Percentiles rank a stretch among this genome's conserved stretches.
Conservation (phyloP, 2,888 invertebrate genomes). For the Cremastobaeus sp. region DNA sequence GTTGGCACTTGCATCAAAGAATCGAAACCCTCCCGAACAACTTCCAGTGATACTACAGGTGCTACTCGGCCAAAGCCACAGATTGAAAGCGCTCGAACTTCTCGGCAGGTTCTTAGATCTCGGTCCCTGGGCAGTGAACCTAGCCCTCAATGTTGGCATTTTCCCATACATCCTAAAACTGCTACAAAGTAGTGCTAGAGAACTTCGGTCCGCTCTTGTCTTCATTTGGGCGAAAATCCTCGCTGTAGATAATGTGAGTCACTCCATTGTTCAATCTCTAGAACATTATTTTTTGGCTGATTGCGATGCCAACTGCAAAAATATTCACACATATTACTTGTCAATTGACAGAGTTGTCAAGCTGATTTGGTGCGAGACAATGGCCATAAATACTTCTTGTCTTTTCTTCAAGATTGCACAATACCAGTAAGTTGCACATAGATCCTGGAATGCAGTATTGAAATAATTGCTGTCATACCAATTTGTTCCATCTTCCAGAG, state of each 20-base stretch:
- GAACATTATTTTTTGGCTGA: too few species aligned
- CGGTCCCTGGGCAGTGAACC: constrained; percentile 96
- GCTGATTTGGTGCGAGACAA: constrained; percentile 95
- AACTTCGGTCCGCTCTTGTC: constrained; percentile 93
- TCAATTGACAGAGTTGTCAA: constrained; percentile 89
- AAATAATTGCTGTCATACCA: background rate
- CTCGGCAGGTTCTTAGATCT: constrained; percentile 94
- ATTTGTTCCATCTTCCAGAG: constrained; percentile 79
- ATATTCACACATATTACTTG: too few species aligned
- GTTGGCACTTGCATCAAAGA: constrained; percentile 88
- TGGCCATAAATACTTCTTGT: constrained; percentile 96
- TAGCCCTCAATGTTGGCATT: constrained; percentile 97
- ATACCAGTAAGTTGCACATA: constrained; percentile 83
- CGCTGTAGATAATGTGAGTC: constrained; percentile 93
- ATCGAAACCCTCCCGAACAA: constrained; percentile 94
- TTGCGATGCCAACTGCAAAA: too few species aligned
- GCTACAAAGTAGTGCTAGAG: constrained; percentile 95
- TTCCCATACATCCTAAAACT: constrained; percentile 99
- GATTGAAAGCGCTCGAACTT: constrained; percentile 95
- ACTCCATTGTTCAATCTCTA: background rate
- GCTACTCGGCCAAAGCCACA: constrained; percentile 87
- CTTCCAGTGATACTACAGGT: constrained; percentile 98
- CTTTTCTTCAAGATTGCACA: constrained; percentile 91
- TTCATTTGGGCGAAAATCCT: constrained; percentile 99
- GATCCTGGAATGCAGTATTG: too few species aligned